Evolutionary conservation across 2,888 invertebrate genomes (phyloP).

Genomic region (Adela reaumurella): DNA sequence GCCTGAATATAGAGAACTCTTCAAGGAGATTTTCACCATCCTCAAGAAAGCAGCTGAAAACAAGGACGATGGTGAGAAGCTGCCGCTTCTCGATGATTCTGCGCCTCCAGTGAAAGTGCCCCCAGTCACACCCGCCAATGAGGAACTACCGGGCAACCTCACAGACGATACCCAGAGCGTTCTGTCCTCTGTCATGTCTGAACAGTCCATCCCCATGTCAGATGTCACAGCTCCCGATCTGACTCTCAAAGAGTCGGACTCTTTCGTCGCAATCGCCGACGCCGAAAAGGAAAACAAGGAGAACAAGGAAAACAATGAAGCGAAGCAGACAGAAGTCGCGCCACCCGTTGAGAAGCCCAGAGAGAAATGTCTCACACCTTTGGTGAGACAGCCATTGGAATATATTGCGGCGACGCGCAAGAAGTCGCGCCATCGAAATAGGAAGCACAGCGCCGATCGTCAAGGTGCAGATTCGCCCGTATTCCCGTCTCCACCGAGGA

Average conservation of each 20-base stretch:
- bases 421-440: conserved; percentile 64
- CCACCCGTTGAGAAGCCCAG: conserved; percentile 16
- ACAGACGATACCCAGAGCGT: conserved; percentile 74
- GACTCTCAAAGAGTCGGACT: conserved; percentile 49
- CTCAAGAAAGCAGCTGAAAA: conserved; percentile 80
- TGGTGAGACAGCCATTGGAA: conserved; percentile 71
- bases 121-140: conserved; percentile 65
- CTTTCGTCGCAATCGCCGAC: conserved; percentile 21
- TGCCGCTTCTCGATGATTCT: conserved; percentile 67
- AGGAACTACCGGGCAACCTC: conserved; percentile 60
- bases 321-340: neutral
- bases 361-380: conserved; percentile 58
- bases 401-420: conserved; percentile 70
- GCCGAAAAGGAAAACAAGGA: conserved; percentile 25
- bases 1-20: conserved; percentile 76
- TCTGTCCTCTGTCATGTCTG: conserved; percentile 71
- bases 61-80: conserved; percentile 74
- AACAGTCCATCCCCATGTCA: conserved; percentile 65
- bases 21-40: conserved; percentile 80
- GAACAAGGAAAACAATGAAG: conserved; percentile 23
- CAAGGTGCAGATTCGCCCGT: conserved; percentile 68
- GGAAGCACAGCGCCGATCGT: conserved; percentile 58
- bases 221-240: conserved; percentile 59
- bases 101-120: conserved; percentile 57
- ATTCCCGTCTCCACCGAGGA: conserved; percentile 64